These are phyloP conservation scores for Synergus japonicus DNA, from an alignment of 2,888 invertebrate genomes.

Conservation along the genomic window DNA sequence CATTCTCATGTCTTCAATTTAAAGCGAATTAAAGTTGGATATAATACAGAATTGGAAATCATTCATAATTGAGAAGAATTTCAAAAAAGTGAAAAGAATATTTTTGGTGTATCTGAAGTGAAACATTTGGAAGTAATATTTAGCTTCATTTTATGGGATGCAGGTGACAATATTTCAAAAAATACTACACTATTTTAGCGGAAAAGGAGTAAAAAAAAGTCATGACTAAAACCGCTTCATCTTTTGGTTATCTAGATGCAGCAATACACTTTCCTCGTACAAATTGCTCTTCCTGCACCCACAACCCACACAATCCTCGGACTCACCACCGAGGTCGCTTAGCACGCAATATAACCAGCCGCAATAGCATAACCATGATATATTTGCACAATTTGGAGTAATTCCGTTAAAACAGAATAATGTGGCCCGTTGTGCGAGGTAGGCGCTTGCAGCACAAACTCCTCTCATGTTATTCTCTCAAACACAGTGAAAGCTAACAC, in stretches of 20 bases:
- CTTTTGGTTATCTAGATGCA: conserved; percentile 34
- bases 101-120: no score
- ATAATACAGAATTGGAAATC: no score
- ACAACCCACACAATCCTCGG: conserved; percentile 28
- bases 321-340: conserved; percentile 55
- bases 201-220: not conserved
- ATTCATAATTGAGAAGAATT: no score
- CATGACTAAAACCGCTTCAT: conserved; percentile 27
- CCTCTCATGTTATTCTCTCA: conserved; percentile 15
- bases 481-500: conserved; percentile 23
- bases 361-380: conserved; percentile 68
- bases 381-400: conserved; percentile 67
- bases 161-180: not conserved
- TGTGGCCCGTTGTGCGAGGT: conserved; percentile 51
- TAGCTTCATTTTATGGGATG: no score
- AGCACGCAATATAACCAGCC: conserved; percentile 63
- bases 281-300: conserved; percentile 30
- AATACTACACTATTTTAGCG: no score
- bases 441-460: not conserved
- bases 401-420: conserved; percentile 68
- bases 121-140: no score
- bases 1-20: no score
- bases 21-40: no score
- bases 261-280: conserved; percentile 39
- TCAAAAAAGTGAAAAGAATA: no score